Evolutionary conservation across 1,140 invertebrate genomes (phyloP).

Genomic region (Hestina assimilis): DNA sequence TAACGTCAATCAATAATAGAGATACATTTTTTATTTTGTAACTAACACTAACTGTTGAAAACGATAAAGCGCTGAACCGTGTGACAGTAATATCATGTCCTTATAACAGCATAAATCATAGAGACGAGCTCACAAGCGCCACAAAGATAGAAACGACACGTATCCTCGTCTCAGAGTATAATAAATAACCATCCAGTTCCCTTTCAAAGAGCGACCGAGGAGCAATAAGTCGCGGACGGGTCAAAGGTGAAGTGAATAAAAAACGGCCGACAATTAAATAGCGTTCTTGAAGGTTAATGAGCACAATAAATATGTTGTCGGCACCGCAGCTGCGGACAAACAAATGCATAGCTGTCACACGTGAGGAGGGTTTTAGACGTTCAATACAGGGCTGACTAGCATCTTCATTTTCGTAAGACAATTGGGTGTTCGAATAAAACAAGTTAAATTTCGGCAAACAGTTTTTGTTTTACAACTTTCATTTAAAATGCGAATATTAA

Average conservation of each 20-base stretch:
- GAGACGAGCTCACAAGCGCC: slow-evolving; percentile 65
- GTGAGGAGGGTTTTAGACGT: slow-evolving; percentile 61
- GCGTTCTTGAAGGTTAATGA: slow-evolving; percentile 78
- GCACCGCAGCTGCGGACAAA: slow-evolving; percentile 75
- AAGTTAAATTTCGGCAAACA: neutral
- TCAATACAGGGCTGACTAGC: slow-evolving; percentile 52
- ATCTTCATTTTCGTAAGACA: slow-evolving; percentile 54
- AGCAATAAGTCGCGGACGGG: slow-evolving; percentile 74
- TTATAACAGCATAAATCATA: slow-evolving; percentile 74
- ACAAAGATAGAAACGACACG: slow-evolving; percentile 70
- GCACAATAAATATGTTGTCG: slow-evolving; percentile 79
- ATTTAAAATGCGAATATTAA: no score
- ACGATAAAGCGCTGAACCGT: slow-evolving; percentile 29
- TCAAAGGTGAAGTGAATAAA: slow-evolving; percentile 77
- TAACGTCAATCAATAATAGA: neutral
- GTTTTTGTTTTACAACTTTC: neutral
- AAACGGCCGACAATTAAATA: slow-evolving; percentile 78
- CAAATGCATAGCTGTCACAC: slow-evolving; percentile 71
- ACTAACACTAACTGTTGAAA: neutral
- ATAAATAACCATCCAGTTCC: slow-evolving; percentile 74
- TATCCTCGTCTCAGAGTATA: slow-evolving; percentile 57
- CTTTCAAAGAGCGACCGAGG: slow-evolving; percentile 72
- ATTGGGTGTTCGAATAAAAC: neutral
- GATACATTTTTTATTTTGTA: neutral
- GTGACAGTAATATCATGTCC: slow-evolving; percentile 63